Base-by-base conservation (phyloP, 1,140 invertebrate species). In the Plodia interpunctella region DNA sequence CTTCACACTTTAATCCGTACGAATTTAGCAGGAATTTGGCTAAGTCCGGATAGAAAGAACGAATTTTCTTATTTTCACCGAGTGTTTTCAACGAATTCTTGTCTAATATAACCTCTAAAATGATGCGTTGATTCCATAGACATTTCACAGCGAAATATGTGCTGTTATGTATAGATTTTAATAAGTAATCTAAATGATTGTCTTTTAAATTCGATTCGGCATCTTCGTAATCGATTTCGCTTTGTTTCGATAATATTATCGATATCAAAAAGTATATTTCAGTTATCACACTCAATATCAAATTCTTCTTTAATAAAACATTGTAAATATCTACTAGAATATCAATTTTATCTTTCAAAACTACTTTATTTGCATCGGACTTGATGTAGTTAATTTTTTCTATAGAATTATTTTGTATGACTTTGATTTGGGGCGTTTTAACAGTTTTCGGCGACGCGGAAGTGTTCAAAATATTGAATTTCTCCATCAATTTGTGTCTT, bases 241-340 rank as follows among this genome's bases (percentile, higher is more conserved):
- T 62, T 57, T 90, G 86, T 63, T 88, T 85, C 0, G 84, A 87
- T 21, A 87, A 58, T 13, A 90, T 60, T 49, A 90, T 80, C 0
- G 88, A 87, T 75, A 90, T 83, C 30, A 90, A 57, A 72, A 83
- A 90, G 60, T 88, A 89, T 62, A 90, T 80, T 61, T 90, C 88
- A 0, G 80, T 83, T 57, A 80, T 85, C 1, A 87, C 53, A 65
- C 82, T 90, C n/a, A 88, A 58, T 25, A 90, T 78, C 21, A 90
- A 58, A 60, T 90, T 90, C 17, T 77, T 88, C 62, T 81, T 88
- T 6, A 90, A 61, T 62, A 90, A 71, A 30, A 70, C 58, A 19
- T 85, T 74, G 56, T 90, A 90, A 32, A 90, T 80, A 25, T 81
- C 72, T 0, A 86, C 59, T 51, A 90, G 59, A 15, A 81, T 56